Base-by-base conservation (phyloP, 2,797 vertebrate species). In the Trachops cirrhosus region DNA sequence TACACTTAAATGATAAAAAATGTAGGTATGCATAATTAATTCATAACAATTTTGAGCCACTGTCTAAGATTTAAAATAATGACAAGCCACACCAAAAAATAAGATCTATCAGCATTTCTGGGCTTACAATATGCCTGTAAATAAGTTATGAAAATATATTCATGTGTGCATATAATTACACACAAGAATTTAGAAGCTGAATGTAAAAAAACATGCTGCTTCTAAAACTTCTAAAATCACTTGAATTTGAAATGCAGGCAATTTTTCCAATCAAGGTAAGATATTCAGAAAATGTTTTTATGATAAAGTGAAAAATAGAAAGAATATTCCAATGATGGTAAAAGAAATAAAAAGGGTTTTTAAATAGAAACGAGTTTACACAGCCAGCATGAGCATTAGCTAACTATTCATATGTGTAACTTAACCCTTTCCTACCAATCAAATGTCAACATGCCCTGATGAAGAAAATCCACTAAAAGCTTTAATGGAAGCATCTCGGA, bases 121-220 rank as follows among this genome's bases (percentile, higher is more conserved):
- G 77, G 82, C 68, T 92, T 86, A 84, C 10, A 92, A 94, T 74
- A 21, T 5, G 48, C 10, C 59, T 86, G 11, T 32, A 93, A 92
- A 75, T 57, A 82, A 73, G 77, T 89, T 91, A 73, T 84, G 86
- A 93, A 88, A 41, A 67, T 85, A 52, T 34, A 24, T 46, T 89
- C 89, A 71, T 34, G 14, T 75, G 39, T 71, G 8, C 19, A 37
- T 74, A 29, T 41, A 83, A 73, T 39, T 74, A 64, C 7, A 90
- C 8, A 26, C 22, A 91, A 86, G 74, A 77, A 34, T 77, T 77
- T 52, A 96, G 73, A 96, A 32, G 22, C 5, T 68, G 14, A 87
- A 78, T 44, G 86, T 89, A 79, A 93, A 32, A 74, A 91, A 93
- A 82, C 80, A 95, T 94, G 37, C 34, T 64, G 39, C 22, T 97